phyloP scores from a whole-genome alignment of 2,888 invertebrate species.

The Ferdinandea cuprea region DNA sequence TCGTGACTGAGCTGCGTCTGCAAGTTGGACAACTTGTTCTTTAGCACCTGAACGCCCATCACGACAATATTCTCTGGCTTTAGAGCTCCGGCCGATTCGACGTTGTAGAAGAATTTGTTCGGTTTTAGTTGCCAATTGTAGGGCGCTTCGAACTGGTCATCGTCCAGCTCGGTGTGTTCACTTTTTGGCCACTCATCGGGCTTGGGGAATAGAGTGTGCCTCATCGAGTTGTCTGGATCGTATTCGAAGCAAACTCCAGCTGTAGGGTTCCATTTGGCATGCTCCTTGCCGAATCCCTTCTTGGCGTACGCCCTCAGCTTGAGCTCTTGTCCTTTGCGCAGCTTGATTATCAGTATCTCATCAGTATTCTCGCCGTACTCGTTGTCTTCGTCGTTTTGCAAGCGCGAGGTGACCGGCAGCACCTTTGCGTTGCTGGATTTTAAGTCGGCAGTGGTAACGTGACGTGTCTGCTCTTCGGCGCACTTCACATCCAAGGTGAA shows the following conservation, averaged over 20 bases:
- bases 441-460: constrained; percentile 98
- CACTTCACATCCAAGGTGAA: constrained; percentile 98
- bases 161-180: constrained; percentile 96
- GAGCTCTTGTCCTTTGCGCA: constrained; percentile 94
- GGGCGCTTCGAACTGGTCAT: constrained; percentile 95
- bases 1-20: constrained; percentile 96
- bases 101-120: constrained; percentile 98
- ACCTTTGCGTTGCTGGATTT: constrained; percentile 96
- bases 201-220: constrained; percentile 97
- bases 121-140: constrained; percentile 98
- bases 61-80: constrained; percentile 98
- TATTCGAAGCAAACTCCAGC: constrained; percentile 99
- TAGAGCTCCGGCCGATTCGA: constrained; percentile 97
- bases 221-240: constrained; percentile 98
- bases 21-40: constrained; percentile 97
- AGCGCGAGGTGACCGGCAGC: constrained; percentile 95
- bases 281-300: constrained; percentile 95
- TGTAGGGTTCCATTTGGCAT: constrained; percentile 99
- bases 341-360: constrained; percentile 90
- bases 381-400: constrained; percentile 94
- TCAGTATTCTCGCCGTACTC: constrained; percentile 96
- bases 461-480: constrained; percentile 95
- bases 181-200: constrained; percentile 99
- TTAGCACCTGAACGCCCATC: constrained; percentile 96
- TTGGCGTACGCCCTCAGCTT: constrained; percentile 98